A percentile compares a stretch with the other conserved stretches of the same genome.
These are phyloP conservation scores for Tuberolachnus salignus DNA, from an alignment of 2,888 invertebrate species.

Conservation along the genomic window DNA sequence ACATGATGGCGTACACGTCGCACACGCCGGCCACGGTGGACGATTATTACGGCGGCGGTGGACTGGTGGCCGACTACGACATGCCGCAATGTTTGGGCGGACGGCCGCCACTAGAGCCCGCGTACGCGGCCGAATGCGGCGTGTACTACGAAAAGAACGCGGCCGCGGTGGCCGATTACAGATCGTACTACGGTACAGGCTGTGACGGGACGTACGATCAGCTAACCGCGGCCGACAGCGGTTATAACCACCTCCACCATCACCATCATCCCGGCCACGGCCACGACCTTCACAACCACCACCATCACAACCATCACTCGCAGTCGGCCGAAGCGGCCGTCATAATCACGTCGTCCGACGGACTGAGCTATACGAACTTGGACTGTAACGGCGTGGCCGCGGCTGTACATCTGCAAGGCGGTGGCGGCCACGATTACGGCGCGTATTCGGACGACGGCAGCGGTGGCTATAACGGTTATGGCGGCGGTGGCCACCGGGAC, in stretches of 20 bases:
- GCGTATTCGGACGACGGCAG: slow-evolving; percentile 49
- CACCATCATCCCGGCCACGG: slow-evolving; percentile 62
- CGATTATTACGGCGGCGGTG: slow-evolving; percentile 32
- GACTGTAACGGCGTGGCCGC: slow-evolving; percentile 69
- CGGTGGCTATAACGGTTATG: slow-evolving; percentile 61
- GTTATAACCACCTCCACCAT: slow-evolving; percentile 64
- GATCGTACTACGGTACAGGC: slow-evolving; percentile 62
- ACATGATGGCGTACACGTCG: slow-evolving; percentile 40
- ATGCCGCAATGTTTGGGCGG: slow-evolving; percentile 41
- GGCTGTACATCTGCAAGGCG: slow-evolving; percentile 16
- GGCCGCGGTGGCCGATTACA: slow-evolving; percentile 60
- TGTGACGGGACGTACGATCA: slow-evolving; percentile 60
- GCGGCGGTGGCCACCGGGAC: slow-evolving; percentile 14
- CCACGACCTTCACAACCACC: slow-evolving; percentile 61
- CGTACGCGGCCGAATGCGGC: slow-evolving; percentile 47
- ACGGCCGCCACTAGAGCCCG: slow-evolving; percentile 22
- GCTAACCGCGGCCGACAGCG: slow-evolving; percentile 64
- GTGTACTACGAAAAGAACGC: slow-evolving; percentile 45
- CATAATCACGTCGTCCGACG: slow-evolving; percentile 85
- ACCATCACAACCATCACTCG: slow-evolving; percentile 63
- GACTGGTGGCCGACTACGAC: slow-evolving; percentile 51
- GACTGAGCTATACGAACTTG: slow-evolving; percentile 86
- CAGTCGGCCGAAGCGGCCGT: slow-evolving; percentile 61
- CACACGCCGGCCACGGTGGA: slow-evolving; percentile 12
- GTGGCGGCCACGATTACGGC: slow-evolving; percentile 64